These are phyloP conservation scores for Megamerina dolium DNA, from an alignment of 2,888 invertebrate species.

Conservation along the genomic window DNA sequence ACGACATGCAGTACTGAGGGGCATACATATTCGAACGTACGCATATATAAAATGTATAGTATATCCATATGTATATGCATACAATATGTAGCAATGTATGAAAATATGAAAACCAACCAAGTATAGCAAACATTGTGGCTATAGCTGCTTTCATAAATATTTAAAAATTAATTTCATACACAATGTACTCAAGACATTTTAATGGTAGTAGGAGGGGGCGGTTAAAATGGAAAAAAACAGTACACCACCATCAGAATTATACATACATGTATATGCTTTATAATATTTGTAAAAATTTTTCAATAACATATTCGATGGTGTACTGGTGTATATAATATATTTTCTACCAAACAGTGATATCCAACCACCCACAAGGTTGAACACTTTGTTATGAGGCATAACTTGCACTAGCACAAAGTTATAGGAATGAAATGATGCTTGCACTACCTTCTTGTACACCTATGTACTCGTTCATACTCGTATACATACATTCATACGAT, in stretches of 20 bases:
- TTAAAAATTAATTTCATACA: constrained; percentile 29
- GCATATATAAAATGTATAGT: not conserved
- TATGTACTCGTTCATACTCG: not conserved
- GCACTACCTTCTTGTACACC: no score
- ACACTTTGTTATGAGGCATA: constrained; percentile 16
- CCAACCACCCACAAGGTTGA: no score
- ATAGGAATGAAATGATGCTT: no score
- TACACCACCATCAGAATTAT: not conserved
- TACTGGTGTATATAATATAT: constrained; percentile 28
- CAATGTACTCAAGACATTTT: not conserved
- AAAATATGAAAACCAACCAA: no score
- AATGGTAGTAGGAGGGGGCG: not conserved
- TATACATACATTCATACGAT: not conserved
- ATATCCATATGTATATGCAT: not conserved
- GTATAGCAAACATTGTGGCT: not conserved
- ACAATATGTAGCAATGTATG: no score
- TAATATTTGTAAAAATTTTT: constrained; percentile 28
- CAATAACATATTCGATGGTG: constrained; percentile 39
- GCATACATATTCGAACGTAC: not conserved
- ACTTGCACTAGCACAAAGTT: not conserved
- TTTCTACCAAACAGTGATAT: no score
- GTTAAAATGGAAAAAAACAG: not conserved
- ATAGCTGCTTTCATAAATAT: constrained; percentile 21
- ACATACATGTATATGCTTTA: not conserved
- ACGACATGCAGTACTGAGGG: not conserved